Base-by-base conservation (phyloP, 2,113 vertebrate species). In the Archocentrus centrarchus region DNA sequence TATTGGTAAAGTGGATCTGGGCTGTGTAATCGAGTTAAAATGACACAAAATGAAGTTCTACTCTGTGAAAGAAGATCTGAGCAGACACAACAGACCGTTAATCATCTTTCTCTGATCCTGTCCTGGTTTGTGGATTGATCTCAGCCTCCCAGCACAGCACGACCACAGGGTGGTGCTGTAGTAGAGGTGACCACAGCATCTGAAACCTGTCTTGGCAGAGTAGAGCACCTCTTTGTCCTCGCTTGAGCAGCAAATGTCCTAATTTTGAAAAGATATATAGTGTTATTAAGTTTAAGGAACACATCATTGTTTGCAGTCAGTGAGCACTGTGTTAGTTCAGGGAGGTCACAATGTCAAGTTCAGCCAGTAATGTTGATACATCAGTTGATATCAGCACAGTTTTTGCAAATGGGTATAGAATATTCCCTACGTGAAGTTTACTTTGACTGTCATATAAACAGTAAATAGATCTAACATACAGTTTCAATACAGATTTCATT, bases 161-260 rank as follows among this genome's bases (percentile, higher is more conserved):
- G 13, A 44, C 62, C 37, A 66, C 37, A 44, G 37, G 37, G 62
- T 5, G 37, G n/a, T 66, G 62, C 44, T 66, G 62, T 44, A 17
- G 22, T 66, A 66, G 62, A 66, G 41, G 64, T 66, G n/a, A 44
- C 63, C 63, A 66, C 63, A 66, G 63, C 63, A 66, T 44, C 37
- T 14, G 41, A 66, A 66, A 15, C 63, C 63, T 6, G 39, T 24
- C n/a, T 66, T 44, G 1, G 15, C 13, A 66, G 63, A 24, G 37
- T 66, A 66, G 24, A 44, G 37, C 63, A 66, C n/a, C 63, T 66
- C 39, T 66, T 44, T 24, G 63, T 44, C 63, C 39, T 66, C 30
- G 3, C 30, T 64, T 85, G 32, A 32, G 32, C 41, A 44, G 10
- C 41, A 44, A 44, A 44, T 11, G 3, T 44, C 41, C 41, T 44